phyloP scores from a whole-genome alignment of 2,113 vertebrate genomes.

The Rallus limicola region DNA sequence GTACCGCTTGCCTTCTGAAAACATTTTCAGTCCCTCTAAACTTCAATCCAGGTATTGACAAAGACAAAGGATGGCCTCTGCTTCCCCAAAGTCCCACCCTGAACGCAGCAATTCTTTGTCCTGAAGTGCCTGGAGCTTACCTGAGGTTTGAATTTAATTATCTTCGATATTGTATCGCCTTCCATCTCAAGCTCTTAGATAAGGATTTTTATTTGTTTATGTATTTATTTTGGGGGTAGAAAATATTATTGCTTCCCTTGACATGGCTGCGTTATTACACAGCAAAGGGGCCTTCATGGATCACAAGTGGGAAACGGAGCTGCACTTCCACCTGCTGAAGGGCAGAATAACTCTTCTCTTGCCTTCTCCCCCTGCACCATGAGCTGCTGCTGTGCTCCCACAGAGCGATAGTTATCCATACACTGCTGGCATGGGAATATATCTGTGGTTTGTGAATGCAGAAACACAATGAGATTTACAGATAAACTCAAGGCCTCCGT shows the following conservation, averaged over 20 bases:
- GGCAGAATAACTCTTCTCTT: not conserved
- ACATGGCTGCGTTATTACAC: not conserved
- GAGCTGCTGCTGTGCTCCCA: not conserved
- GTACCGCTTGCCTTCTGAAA: not conserved
- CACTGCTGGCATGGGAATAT: not conserved
- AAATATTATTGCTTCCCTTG: not conserved
- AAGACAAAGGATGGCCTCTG: not conserved
- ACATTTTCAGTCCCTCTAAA: not conserved
- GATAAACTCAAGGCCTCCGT: not conserved
- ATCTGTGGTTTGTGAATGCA: not conserved
- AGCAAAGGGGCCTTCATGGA: not conserved
- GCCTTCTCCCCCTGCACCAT: not conserved
- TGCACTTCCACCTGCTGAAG: not conserved
- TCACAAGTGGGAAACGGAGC: not conserved
- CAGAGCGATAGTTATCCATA: not conserved
- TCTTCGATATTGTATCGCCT: not conserved
- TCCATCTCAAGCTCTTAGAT: not conserved
- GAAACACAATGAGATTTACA: not conserved
- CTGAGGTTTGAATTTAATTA: constrained; percentile 2
- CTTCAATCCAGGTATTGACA: not conserved
- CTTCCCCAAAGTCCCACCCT: not conserved
- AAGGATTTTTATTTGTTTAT: constrained; percentile 10
- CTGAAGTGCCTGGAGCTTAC: not conserved
- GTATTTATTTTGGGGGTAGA: not conserved
- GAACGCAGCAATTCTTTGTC: not conserved